A percentile compares a stretch with the other conserved stretches of the same genome.
Conservation (phyloP, 2,113 vertebrate genomes). For the Pterocles orientalis region DNA sequence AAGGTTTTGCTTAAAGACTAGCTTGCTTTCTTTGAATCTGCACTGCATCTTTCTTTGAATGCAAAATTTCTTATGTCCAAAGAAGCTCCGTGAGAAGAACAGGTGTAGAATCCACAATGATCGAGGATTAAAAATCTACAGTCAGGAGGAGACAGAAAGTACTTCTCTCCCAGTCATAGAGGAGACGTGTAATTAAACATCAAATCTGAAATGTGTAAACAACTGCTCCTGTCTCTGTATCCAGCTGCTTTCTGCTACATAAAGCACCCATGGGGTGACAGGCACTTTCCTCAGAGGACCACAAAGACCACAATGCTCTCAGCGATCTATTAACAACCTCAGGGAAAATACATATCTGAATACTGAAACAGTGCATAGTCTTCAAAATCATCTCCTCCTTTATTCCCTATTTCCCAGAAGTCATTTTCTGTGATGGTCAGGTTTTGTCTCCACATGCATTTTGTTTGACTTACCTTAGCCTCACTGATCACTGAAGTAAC, state of each 20-base stretch:
- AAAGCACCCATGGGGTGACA: neutral
- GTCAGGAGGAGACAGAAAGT: neutral
- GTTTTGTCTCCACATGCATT: neutral
- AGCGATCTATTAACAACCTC: neutral
- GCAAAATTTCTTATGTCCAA: neutral
- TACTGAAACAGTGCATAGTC: neutral
- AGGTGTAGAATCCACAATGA: neutral
- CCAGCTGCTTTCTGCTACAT: neutral
- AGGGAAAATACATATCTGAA: neutral
- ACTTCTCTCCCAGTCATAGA: neutral
- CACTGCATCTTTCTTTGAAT: neutral
- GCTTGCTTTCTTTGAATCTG: neutral
- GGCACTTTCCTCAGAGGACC: neutral
- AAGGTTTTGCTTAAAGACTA: neutral
- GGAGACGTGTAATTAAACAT: neutral
- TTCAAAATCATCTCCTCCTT: neutral
- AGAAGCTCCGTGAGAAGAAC: neutral
- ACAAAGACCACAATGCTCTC: neutral
- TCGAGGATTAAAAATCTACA: neutral
- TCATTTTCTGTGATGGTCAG: neutral
- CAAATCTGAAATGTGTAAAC: neutral
- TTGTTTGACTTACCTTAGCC: neutral
- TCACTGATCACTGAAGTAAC: neutral
- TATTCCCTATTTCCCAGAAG: neutral
- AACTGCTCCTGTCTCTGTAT: neutral